Evolutionary conservation across 2,113 vertebrate species (phyloP).

Genomic region (Ctenodactylus gundi): DNA sequence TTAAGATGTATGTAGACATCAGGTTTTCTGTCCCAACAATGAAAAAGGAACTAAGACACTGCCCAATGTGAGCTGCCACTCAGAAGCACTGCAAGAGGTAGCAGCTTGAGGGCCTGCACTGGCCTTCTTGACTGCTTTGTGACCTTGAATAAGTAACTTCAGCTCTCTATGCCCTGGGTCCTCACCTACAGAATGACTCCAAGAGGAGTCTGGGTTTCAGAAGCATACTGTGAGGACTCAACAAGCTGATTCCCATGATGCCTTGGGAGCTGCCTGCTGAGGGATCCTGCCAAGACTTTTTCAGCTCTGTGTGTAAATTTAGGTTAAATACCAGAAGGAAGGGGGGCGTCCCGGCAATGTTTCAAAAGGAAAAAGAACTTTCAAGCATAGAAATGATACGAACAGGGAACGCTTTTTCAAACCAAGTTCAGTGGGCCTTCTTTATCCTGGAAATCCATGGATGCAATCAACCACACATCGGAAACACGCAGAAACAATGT

Average conservation of each 20-base stretch:
- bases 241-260: not conserved
- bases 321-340: not conserved
- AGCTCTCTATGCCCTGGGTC: not conserved
- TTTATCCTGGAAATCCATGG: too few species aligned
- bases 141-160: not conserved
- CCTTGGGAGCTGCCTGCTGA: not conserved
- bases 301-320: not conserved
- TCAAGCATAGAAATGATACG: not conserved
- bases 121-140: not conserved
- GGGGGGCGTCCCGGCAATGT: not conserved
- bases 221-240: not conserved
- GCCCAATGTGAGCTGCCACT: not conserved
- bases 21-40: too few species aligned
- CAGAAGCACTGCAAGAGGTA: not conserved
- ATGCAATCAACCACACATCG: not conserved
- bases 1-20: too few species aligned
- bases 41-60: too few species aligned
- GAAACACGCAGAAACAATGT: not conserved
- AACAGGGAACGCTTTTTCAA: not conserved
- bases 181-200: not conserved
- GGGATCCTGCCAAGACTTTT: not conserved
- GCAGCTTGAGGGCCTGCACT: rapidly evolving
- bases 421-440: not conserved
- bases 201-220: not conserved
- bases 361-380: conserved; percentile 1